phyloP scores from a whole-genome alignment of 92 coral and sea anemone species.

The Bergia puertoricense region DNA sequence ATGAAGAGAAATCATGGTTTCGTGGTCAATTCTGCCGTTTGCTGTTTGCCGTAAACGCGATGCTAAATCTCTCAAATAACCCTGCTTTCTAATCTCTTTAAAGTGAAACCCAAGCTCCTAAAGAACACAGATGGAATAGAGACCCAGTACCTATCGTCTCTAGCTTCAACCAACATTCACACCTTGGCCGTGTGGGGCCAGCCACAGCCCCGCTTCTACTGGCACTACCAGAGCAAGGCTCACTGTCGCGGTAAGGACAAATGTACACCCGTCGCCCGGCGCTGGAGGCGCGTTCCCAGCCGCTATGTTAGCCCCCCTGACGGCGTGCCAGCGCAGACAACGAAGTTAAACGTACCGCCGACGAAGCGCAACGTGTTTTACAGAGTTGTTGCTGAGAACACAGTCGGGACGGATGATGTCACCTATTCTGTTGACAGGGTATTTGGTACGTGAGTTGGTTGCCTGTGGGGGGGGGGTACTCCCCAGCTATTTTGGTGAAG shows the following conservation, averaged over 20 bases:
- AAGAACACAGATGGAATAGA: conserved; percentile 45
- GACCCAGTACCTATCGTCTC: conserved; percentile 43
- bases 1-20: no score
- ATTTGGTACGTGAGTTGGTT: conserved; percentile 34
- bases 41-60: no score
- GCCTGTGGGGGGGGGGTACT: no score
- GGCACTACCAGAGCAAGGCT: conserved; percentile 73
- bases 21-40: no score
- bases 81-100: not conserved
- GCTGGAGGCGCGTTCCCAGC: conserved; percentile 71
- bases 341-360: conserved; percentile 69
- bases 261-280: conserved; percentile 64
- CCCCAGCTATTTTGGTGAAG: no score
- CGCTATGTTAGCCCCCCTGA: conserved; percentile 63
- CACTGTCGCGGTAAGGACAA: conserved; percentile 48
- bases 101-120: conserved; percentile 63
- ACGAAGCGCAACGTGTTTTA: conserved; percentile 64
- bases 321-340: conserved; percentile 51
- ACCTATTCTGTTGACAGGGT: conserved; percentile 69
- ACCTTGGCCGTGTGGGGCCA: conserved; percentile 72
- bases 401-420: conserved; percentile 66
- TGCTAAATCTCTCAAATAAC: no score
- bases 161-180: conserved; percentile 58
- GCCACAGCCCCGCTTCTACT: conserved; percentile 71
- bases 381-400: conserved; percentile 72